Evolutionary conservation across 2,113 vertebrate species (phyloP).

Genomic region (Chloroceryle aenea): DNA sequence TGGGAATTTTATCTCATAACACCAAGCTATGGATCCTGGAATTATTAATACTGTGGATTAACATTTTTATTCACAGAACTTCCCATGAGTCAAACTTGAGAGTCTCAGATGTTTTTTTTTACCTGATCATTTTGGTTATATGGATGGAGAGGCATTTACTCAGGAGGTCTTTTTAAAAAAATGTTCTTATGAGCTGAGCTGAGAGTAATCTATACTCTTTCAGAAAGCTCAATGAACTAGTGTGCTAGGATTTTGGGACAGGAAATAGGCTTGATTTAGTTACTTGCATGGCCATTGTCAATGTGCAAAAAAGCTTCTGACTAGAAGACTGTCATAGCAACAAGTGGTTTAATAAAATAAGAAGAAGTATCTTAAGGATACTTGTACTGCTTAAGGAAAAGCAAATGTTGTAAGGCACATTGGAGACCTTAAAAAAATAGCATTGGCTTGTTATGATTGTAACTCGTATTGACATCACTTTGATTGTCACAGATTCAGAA

Average conservation of each 20-base stretch:
- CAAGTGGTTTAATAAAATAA: background rate
- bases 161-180: background rate
- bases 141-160: background rate
- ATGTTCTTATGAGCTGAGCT: background rate
- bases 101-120: background rate
- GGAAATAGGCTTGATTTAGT: background rate
- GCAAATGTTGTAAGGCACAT: background rate
- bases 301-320: background rate
- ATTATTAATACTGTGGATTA: background rate
- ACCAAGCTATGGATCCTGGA: background rate
- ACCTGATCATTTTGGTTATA: background rate
- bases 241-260: background rate
- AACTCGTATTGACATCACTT: conserved; percentile 51
- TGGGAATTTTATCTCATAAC: background rate
- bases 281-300: background rate
- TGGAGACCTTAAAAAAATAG: conserved; percentile 8
- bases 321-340: background rate
- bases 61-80: background rate
- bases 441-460: background rate
- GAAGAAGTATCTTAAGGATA: background rate
- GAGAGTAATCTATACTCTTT: background rate
- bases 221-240: background rate
- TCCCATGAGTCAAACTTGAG: background rate
- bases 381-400: background rate
- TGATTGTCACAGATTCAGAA: conserved; percentile 18